Conservation (phyloP, 2,113 vertebrate genomes). For the Bubo blakistoni region DNA sequence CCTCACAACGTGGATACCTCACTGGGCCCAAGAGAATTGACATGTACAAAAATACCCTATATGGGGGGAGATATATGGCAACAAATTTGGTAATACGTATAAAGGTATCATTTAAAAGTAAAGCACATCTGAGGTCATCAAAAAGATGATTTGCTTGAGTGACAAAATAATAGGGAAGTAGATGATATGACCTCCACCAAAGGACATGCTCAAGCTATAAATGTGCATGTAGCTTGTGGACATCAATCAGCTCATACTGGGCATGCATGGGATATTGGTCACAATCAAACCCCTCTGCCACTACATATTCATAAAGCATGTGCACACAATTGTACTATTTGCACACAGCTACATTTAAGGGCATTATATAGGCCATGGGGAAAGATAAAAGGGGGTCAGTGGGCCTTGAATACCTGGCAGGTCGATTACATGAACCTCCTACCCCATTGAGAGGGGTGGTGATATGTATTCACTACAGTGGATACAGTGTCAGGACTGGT, state of each 20-base stretch:
- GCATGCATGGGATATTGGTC: not conserved
- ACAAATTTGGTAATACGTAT: not conserved
- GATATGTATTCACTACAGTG: too few relatives aligned
- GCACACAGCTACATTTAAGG: too few relatives aligned
- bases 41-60: not conserved
- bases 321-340: too few relatives aligned
- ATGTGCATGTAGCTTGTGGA: not conserved
- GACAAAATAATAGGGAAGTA: not conserved
- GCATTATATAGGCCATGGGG: too few relatives aligned
- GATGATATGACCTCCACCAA: not conserved
- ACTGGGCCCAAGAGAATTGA: not conserved
- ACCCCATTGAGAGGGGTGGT: too few relatives aligned
- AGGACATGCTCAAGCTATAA: not conserved
- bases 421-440: too few relatives aligned
- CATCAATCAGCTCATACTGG: not conserved
- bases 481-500: too few relatives aligned
- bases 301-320: too few relatives aligned
- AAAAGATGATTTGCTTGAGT: not conserved
- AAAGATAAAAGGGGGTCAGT: too few relatives aligned
- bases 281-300: too few relatives aligned
- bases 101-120: not conserved
- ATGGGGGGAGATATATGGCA: not conserved
- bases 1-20: not conserved
- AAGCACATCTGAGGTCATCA: not conserved
- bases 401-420: too few relatives aligned